Base-by-base conservation (phyloP, 1,140 invertebrate genomes). In the Habropoda laboriosa region DNA sequence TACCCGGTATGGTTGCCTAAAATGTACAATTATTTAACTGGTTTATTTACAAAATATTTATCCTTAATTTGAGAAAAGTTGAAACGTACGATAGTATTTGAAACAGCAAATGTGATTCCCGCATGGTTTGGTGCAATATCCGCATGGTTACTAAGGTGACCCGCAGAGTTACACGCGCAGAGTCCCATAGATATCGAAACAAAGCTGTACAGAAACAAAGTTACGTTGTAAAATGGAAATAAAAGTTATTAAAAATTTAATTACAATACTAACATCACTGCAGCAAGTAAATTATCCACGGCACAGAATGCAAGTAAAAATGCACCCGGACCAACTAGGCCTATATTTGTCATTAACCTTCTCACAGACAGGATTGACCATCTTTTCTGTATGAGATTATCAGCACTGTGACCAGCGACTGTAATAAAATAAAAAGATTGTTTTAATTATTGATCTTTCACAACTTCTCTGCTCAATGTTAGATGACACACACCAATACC, bases 71-170 rank as follows among this genome's bases (percentile, higher is more conserved):
- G 53, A 16, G 16, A 27, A 45, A 10, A 45, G 40, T 16, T 47
- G 1, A 8, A 55, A 93, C 93, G 93, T 92, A 96, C 95, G 75
- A 97, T 93, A 24, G 96, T 97, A 89, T 97, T 97, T 40, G 96
- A 96, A 82, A 97, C 95, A 30, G 96, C 96, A 92, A 97, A 97
- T 66, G 96, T 97, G 47, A 96, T 95, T 18, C 96, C 96, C 21
- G 96, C 96, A 92, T 97, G 95, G 93, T 96, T 96, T 3, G 96
- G 96, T 6, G 96, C 96, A 32, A 97, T 94, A 85, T 97, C 96
- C 8, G 96, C 96, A 89, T 97, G 96, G 90, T 97, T 97, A 88
- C 95, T 96, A 18, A 97, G 91, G 91, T 97, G 96, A 30, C 96
- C 96, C 21, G 96, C 95, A 51, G 96, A 96, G 90, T 97, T 97